Percentiles rank a stretch among this genome's conserved stretches.
Evolutionary conservation across 2,113 vertebrate species (phyloP).

Genomic region (Ardeotis arabs): DNA sequence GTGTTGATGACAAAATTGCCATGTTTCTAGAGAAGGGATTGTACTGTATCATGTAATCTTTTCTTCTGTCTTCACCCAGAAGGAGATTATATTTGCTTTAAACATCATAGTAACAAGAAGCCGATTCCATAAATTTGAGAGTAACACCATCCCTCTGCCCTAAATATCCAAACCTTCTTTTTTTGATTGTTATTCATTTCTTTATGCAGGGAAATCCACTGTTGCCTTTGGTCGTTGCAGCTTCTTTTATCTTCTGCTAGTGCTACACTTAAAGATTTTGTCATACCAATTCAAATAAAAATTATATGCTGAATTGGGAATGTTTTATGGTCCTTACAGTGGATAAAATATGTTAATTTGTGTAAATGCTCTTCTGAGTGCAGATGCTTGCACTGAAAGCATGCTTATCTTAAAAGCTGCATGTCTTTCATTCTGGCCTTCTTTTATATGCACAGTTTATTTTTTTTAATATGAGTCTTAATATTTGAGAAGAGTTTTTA

Average conservation of each 20-base stretch:
- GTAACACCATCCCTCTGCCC: neutral
- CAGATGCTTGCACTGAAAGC: constrained; percentile 71
- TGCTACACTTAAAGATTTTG: constrained; percentile 55
- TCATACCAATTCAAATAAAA: constrained; percentile 74
- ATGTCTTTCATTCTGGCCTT: constrained; percentile 72
- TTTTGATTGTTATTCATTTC: neutral
- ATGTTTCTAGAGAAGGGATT: neutral
- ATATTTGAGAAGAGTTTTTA: constrained; percentile 73
- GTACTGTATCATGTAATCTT: neutral
- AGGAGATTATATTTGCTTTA: neutral
- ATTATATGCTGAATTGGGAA: constrained; percentile 70
- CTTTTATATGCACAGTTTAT: constrained; percentile 72
- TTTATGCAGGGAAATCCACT: constrained; percentile 14
- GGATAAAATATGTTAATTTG: constrained; percentile 83
- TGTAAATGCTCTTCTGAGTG: constrained; percentile 78
- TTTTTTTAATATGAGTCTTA: constrained; percentile 73
- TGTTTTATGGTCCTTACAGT: constrained; percentile 72
- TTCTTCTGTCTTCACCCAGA: neutral
- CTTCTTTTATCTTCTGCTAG: constrained; percentile 45
- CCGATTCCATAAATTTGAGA: constrained; percentile 7
- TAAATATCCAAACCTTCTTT: neutral
- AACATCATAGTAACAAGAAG: neutral
- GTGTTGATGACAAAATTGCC: constrained; percentile 13
- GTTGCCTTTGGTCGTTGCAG: constrained; percentile 54
- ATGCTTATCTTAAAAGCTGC: constrained; percentile 76